Evolutionary conservation across 2,113 vertebrate species (phyloP).

Genomic region (Oreotrochilus melanogaster): DNA sequence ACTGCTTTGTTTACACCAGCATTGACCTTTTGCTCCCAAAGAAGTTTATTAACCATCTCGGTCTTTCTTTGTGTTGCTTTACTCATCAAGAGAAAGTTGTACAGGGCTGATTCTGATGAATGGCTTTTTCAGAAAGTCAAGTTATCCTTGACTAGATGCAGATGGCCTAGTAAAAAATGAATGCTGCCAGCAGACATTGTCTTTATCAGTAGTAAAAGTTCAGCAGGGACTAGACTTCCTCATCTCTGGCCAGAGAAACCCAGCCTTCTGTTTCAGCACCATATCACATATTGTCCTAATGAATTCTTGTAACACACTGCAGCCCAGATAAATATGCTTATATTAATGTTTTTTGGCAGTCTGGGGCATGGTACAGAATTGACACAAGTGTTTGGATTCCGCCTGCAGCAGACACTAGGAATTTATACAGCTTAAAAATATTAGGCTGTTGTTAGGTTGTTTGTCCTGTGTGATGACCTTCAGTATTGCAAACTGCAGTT

Average conservation of each 20-base stretch:
- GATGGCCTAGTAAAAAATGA: conserved; percentile 87
- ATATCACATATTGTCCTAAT: conserved; percentile 80
- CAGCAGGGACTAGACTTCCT: conserved; percentile 82
- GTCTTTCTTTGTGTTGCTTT: conserved; percentile 71
- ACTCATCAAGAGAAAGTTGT: conserved; percentile 68
- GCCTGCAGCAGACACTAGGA: conserved; percentile 53
- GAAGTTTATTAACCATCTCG: conserved; percentile 78
- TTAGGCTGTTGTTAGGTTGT: not conserved
- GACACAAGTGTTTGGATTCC: conserved; percentile 61
- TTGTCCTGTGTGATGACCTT: conserved; percentile 21
- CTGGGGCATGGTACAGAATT: conserved; percentile 74
- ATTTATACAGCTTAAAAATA: conserved; percentile 48
- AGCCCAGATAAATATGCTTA: conserved; percentile 76
- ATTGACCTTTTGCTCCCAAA: conserved; percentile 70
- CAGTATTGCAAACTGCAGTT: not conserved
- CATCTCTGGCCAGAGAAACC: conserved; percentile 71
- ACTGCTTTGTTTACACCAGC: conserved; percentile 76
- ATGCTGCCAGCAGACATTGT: conserved; percentile 79
- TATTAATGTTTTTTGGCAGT: conserved; percentile 72
- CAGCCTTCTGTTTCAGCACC: conserved; percentile 83
- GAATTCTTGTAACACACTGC: conserved; percentile 76
- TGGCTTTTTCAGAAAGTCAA: conserved; percentile 77
- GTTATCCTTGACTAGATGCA: conserved; percentile 85
- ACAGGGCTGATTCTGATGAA: conserved; percentile 72
- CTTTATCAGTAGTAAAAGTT: conserved; percentile 84